phyloP scores from a whole-genome alignment of 2,888 invertebrate species.

The Melieria picta region DNA sequence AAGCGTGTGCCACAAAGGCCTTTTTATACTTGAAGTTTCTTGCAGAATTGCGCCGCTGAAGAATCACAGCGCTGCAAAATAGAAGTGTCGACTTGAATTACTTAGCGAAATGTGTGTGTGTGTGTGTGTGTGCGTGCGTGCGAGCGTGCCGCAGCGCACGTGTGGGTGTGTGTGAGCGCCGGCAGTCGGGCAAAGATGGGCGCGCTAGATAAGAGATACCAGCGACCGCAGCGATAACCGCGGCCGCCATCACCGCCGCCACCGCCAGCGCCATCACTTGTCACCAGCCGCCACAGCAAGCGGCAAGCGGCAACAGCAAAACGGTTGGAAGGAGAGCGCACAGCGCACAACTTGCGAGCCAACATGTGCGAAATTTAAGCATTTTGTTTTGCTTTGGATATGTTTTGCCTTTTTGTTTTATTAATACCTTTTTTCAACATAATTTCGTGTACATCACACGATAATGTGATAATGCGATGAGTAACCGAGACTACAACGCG shows the following conservation, averaged over 20 bases:
- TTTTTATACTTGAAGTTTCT: slow-evolving; percentile 46
- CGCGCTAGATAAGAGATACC: slow-evolving; percentile 56
- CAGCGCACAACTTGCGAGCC: slow-evolving; percentile 12
- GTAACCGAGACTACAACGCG: no score
- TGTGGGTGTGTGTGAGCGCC: slow-evolving; percentile 24
- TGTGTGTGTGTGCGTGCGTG: slow-evolving; percentile 20
- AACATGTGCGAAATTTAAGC: slow-evolving; percentile 50
- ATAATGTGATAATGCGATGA: no score
- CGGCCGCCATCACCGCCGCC: no score
- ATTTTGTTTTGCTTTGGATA: slow-evolving; percentile 41
- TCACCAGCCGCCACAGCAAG: no score
- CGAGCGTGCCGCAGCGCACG: slow-evolving; percentile 17
- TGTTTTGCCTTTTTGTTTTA: not conserved
- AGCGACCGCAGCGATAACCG: slow-evolving; percentile 6
- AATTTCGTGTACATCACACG: no score
- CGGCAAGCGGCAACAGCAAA: no score
- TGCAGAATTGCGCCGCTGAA: slow-evolving; percentile 8
- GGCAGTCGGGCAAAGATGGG: slow-evolving; percentile 51
- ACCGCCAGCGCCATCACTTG: no score
- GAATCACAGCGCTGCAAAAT: slow-evolving; percentile 15
- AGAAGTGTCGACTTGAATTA: slow-evolving; percentile 24
- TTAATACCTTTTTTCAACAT: no score
- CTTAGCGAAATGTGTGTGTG: slow-evolving; percentile 9
- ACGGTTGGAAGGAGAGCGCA: no score
- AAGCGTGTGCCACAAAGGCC: slow-evolving; percentile 36